Base-by-base conservation (phyloP, 2,888 invertebrate species). In the Allolobophora icterica region DNA sequence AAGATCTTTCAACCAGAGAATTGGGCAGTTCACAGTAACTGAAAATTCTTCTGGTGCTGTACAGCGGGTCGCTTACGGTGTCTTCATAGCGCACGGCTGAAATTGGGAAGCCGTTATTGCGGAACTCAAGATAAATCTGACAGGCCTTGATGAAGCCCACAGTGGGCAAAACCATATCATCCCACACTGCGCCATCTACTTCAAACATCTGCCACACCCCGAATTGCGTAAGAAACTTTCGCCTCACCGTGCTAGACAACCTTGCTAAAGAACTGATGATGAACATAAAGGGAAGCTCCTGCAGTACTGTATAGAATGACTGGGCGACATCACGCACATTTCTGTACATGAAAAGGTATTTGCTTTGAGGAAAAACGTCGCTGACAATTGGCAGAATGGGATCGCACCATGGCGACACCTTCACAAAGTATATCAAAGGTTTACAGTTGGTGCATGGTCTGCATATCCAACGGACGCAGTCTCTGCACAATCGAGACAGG, bases 311-410 rank as follows among this genome's bases (percentile, higher is more conserved):
- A 40, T 89, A 89, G 24, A 91, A 34, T 13, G 92, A 92, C 89
- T 91, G 90, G 38, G 89, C 52, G 19, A 91, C 91, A 89, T 90
- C 52, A 21, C 91, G 5, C 15, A 84, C 91, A 33, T 92, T 89
- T 89, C 92, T 42, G 52, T 92, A 92, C 34, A 92, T 90, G 83
- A 91, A 92, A 8, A 92, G 34, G 33, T n/a, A n/a, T n/a, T n/a
- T n/a, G n/a, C n/a, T n/a, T n/a, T n/a, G n/a, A n/a, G n/a, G n/a
- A n/a, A n/a, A n/a, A n/a, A n/a, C n/a, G n/a, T n/a, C n/a, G n/a
- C n/a, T n/a, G n/a, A n/a, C n/a, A n/a, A n/a, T n/a, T n/a, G n/a
- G n/a, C n/a, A n/a, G n/a, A n/a, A n/a, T n/a, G n/a, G n/a, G n/a
- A n/a, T n/a, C n/a, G n/a, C n/a, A n/a, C n/a, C n/a, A n/a, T n/a